Evolutionary conservation across 1,140 invertebrate species (phyloP).

Genomic region (Cepaea nemoralis): DNA sequence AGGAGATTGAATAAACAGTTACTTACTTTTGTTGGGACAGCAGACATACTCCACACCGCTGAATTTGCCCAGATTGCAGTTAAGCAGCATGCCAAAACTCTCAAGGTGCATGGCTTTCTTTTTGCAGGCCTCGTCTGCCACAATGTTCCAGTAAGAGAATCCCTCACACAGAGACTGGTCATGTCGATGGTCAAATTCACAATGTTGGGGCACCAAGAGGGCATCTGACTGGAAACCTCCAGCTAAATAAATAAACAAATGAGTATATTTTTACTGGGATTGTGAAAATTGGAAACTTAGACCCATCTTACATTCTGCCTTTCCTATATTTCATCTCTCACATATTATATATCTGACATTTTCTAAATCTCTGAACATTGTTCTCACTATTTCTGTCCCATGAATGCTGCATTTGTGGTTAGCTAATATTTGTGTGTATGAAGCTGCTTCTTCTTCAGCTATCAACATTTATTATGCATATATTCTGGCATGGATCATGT

Average conservation of each 20-base stretch:
- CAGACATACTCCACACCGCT: constrained; percentile 99
- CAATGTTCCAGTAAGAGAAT: constrained; percentile 93
- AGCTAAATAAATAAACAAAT: constrained; percentile 77
- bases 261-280: no score
- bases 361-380: no score
- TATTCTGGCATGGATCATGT: no score
- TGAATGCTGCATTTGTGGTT: no score
- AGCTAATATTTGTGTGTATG: no score
- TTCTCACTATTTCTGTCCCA: no score
- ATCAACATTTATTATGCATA: no score
- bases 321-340: no score
- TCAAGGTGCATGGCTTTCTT: constrained; percentile 85
- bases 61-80: constrained; percentile 91
- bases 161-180: constrained; percentile 95
- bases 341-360: no score
- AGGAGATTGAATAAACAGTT: not conserved
- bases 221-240: constrained; percentile 99
- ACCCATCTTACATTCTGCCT: no score
- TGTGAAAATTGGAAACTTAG: no score
- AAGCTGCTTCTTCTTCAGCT: no score
- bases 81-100: constrained; percentile 96
- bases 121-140: constrained; percentile 87
- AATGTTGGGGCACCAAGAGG: constrained; percentile 95
- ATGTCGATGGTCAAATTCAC: constrained; percentile 98
- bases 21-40: constrained; percentile 79